These are phyloP conservation scores for Mus pahari DNA, from an alignment of 2,113 vertebrate genomes.

Conservation along the genomic window DNA sequence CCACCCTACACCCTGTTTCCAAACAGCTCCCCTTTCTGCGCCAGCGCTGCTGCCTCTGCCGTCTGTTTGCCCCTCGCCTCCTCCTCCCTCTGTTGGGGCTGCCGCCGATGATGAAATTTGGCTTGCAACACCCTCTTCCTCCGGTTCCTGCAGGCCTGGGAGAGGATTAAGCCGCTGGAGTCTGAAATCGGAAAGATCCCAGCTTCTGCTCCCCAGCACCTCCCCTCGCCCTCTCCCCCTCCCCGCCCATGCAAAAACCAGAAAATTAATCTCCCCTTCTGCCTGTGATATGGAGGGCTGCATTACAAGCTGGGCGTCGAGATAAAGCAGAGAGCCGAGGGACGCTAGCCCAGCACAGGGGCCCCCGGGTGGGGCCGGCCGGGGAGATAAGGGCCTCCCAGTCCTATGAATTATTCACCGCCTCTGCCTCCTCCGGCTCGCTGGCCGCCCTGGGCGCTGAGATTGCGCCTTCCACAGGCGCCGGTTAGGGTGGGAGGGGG, in stretches of 20 bases:
- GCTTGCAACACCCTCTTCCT: conserved; percentile 75
- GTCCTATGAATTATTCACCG: conserved; percentile 83
- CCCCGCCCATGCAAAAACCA: conserved; percentile 81
- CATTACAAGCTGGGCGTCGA: conserved; percentile 83
- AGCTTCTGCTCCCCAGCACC: conserved; percentile 72
- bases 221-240: conserved; percentile 69
- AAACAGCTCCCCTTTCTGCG: conserved; percentile 70
- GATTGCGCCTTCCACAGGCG: conserved; percentile 68
- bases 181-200: conserved; percentile 84
- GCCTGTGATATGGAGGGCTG: conserved; percentile 81
- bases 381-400: conserved; percentile 82
- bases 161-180: conserved; percentile 83
- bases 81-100: conserved; percentile 77
- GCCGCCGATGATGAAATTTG: conserved; percentile 79
- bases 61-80: conserved; percentile 72
- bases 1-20: conserved; percentile 68
- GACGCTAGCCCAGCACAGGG: conserved; percentile 72
- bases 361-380: conserved; percentile 78
- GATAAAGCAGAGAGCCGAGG: conserved; percentile 80
- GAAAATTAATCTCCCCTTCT: conserved; percentile 84
- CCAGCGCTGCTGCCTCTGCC: conserved; percentile 61
- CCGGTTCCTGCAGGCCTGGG: conserved; percentile 66
- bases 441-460: conserved; percentile 70
- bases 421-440: conserved; percentile 67
- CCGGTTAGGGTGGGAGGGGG: not conserved